A percentile compares a stretch with the other conserved stretches of the same genome.
Conservation (phyloP, 2,888 invertebrate genomes). For the Acleris laterana region DNA sequence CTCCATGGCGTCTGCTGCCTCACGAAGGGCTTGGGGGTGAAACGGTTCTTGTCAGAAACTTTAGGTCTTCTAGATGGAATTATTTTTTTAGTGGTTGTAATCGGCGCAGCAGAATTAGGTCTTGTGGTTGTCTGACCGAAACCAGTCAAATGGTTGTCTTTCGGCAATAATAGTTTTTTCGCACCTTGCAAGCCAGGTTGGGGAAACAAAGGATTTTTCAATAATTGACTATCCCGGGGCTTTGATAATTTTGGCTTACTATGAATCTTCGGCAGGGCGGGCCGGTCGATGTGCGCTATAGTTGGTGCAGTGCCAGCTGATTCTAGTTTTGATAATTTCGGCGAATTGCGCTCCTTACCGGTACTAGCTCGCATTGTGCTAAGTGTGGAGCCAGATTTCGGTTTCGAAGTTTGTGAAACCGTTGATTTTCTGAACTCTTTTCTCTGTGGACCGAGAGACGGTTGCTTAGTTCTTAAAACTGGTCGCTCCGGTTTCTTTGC, state of each 20-base stretch:
- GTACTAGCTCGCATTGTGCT: conserved; percentile 8
- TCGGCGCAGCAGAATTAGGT: conserved; percentile 4
- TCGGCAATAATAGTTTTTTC: conserved; percentile 40
- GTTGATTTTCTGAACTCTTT: conserved; percentile 9
- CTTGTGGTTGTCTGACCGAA: conserved; percentile 43
- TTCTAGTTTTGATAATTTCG: conserved; percentile 45
- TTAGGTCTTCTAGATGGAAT: conserved; percentile 14
- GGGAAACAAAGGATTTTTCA: background rate
- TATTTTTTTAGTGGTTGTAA: conserved; percentile 14
- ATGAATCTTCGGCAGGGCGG: conserved; percentile 42
- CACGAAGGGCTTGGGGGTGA: conserved; percentile 14
- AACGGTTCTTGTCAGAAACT: conserved; percentile 6
- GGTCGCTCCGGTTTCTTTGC: background rate
- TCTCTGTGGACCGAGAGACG: background rate
- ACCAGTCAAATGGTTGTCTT: conserved; percentile 39
- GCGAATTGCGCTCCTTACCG: conserved; percentile 26
- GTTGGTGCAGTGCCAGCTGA: conserved; percentile 51
- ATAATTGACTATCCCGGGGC: background rate
- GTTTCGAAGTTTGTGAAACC: conserved; percentile 4
- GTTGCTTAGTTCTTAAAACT: conserved; percentile 9
- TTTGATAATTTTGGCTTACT: conserved; percentile 37
- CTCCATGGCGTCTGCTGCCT: conserved; percentile 28
- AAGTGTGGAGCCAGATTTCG: conserved; percentile 14
- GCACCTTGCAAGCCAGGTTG: conserved; percentile 2
- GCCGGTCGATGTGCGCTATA: conserved; percentile 48